Percentiles rank a stretch among this genome's conserved stretches.
Evolutionary conservation across 2,113 vertebrate genomes (phyloP).

Genomic region (Forbesichthys agassizii): DNA sequence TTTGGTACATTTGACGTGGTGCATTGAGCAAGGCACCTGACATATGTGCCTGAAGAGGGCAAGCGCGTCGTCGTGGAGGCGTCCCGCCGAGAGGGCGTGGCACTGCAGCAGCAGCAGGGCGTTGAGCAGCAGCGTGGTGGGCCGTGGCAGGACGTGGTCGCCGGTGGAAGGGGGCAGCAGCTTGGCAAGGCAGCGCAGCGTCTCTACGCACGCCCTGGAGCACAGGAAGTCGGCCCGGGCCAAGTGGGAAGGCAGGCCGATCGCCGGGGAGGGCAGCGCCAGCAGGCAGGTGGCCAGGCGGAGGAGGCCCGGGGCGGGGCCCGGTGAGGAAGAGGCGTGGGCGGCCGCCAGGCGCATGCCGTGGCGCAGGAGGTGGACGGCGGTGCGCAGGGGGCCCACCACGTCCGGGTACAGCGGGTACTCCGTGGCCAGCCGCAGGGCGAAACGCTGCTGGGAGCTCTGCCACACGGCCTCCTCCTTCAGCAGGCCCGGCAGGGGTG

Average conservation of each 20-base stretch:
- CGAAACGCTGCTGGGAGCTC: conserved; percentile 88
- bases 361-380: conserved; percentile 87
- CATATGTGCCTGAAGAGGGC: conserved; percentile 91
- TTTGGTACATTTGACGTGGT: no score
- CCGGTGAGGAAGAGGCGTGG: conserved; percentile 73
- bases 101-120: conserved; percentile 86
- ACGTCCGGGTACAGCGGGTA: conserved; percentile 86
- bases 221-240: conserved; percentile 87
- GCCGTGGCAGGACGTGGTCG: conserved; percentile 61
- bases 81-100: conserved; percentile 80
- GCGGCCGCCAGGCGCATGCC: conserved; percentile 91
- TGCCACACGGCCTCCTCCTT: conserved; percentile 94
- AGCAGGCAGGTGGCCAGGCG: conserved; percentile 80
- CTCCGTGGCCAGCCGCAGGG: conserved; percentile 82
- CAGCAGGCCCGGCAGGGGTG: conserved; percentile 77
- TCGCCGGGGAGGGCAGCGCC: conserved; percentile 82
- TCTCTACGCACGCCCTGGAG: conserved; percentile 81
- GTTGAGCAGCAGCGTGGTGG: conserved; percentile 82
- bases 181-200: conserved; percentile 79
- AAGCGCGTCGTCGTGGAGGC: conserved; percentile 79
- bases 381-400: conserved; percentile 80
- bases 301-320: conserved; percentile 71
- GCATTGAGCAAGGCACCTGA: conserved; percentile 74
- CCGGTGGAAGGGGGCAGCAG: conserved; percentile 65
- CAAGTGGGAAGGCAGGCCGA: conserved; percentile 80